These are phyloP conservation scores for Metopolophium dirhodum DNA, from an alignment of 1,140 invertebrate species.

Conservation along the genomic window DNA sequence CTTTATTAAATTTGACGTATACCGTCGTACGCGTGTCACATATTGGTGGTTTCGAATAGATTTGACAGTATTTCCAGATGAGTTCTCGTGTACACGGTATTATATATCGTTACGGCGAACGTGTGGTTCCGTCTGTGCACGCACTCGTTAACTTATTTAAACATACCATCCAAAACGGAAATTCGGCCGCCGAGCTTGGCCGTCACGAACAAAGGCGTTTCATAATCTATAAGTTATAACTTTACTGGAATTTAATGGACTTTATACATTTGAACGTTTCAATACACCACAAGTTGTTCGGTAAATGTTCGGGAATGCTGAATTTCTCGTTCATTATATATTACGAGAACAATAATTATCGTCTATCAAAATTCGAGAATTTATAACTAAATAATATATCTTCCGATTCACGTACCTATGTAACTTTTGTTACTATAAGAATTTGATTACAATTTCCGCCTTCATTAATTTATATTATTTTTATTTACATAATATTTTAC, in stretches of 20 bases:
- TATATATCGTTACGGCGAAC: not conserved
- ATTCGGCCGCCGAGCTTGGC: not conserved
- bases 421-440: not conserved
- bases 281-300: not conserved
- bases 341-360: not conserved
- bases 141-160: constrained; percentile 16
- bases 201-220: not conserved
- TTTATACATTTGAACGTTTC: not conserved
- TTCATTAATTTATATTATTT: not conserved
- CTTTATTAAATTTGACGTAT: not conserved
- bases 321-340: not conserved
- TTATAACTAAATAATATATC: not conserved
- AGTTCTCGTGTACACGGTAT: not conserved
- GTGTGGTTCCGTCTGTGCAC: not conserved
- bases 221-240: not conserved
- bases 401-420: not conserved
- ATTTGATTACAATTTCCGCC: not conserved
- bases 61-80: constrained; percentile 16
- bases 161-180: not conserved
- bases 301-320: not conserved
- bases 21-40: too few relatives aligned
- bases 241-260: not conserved
- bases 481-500: too few relatives aligned
- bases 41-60: not conserved
- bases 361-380: not conserved